phyloP scores from a whole-genome alignment of 1,140 invertebrate species.

The Paracyclopina nana region DNA sequence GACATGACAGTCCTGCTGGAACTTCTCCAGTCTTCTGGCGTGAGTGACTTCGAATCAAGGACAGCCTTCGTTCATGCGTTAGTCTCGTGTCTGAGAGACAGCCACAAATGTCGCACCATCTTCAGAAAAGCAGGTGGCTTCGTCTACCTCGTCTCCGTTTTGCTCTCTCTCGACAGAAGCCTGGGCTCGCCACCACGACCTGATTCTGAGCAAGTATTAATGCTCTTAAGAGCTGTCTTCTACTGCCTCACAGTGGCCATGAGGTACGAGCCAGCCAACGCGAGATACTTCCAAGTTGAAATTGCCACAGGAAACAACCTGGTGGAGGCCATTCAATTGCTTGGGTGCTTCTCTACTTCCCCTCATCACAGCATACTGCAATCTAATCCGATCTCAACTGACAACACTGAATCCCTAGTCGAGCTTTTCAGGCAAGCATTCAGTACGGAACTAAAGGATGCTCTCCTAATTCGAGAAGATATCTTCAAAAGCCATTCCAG shows the following conservation, averaged over 20 bases:
- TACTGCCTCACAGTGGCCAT: slow-evolving; percentile 64
- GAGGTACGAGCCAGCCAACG: slow-evolving; percentile 96
- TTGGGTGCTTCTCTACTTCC: slow-evolving; percentile 82
- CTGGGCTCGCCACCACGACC: slow-evolving; percentile 22
- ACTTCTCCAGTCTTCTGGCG: slow-evolving; percentile 65
- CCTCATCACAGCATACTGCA: too few species aligned
- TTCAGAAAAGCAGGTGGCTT: slow-evolving; percentile 90
- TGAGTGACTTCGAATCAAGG: slow-evolving; percentile 57
- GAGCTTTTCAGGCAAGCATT: neutral
- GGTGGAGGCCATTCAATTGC: slow-evolving; percentile 66
- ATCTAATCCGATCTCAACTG: slow-evolving; percentile 1
- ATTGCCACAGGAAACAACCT: slow-evolving; percentile 52
- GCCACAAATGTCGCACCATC: slow-evolving; percentile 80
- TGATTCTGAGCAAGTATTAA: neutral
- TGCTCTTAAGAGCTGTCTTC: slow-evolving; percentile 5
- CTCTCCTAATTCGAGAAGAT: neutral
- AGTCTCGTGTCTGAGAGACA: slow-evolving; percentile 68
- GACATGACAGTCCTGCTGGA: slow-evolving; percentile 79
- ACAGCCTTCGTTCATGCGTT: slow-evolving; percentile 67
- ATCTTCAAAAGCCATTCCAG: neutral
- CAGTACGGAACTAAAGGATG: neutral
- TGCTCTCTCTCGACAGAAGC: slow-evolving; percentile 47
- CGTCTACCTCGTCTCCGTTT: slow-evolving; percentile 85
- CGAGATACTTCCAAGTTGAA: slow-evolving; percentile 92
- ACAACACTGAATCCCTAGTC: neutral